Evolutionary conservation across 2,113 vertebrate species (phyloP).

Genomic region (Erythrolamprus reginae): DNA sequence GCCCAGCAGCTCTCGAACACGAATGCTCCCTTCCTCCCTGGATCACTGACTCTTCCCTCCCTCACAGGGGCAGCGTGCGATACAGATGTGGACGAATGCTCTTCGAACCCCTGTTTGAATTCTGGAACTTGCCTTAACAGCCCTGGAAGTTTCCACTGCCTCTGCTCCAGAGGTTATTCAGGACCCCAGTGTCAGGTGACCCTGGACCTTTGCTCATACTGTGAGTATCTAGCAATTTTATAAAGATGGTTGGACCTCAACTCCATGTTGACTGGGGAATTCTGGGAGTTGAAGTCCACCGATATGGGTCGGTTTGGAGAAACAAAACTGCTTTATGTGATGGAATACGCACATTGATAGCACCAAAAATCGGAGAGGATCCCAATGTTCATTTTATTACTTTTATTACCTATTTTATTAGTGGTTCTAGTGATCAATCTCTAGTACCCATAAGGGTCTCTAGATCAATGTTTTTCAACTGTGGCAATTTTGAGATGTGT

Average conservation of each 20-base stretch:
- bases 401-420: no score
- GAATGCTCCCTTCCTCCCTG: slow-evolving; percentile 36
- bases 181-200: slow-evolving; percentile 38
- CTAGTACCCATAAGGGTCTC: no score
- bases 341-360: background rate
- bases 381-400: no score
- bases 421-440: no score
- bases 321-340: background rate
- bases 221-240: slow-evolving; percentile 35
- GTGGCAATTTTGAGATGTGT: no score
- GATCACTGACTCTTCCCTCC: background rate
- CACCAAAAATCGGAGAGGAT: no score
- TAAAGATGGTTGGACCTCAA: background rate
- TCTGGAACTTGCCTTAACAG: slow-evolving; percentile 55
- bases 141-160: slow-evolving; percentile 56
- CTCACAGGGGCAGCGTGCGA: slow-evolving; percentile 55
- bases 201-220: slow-evolving; percentile 21
- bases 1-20: background rate
- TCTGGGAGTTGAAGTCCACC: background rate
- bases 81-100: slow-evolving; percentile 56
- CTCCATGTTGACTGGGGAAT: background rate
- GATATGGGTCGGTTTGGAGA: background rate
- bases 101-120: slow-evolving; percentile 39
- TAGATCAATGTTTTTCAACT: no score
- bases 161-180: slow-evolving; percentile 39